phyloP scores from a whole-genome alignment of 2,797 vertebrate species.

The Crocodylus rhombifer region DNA sequence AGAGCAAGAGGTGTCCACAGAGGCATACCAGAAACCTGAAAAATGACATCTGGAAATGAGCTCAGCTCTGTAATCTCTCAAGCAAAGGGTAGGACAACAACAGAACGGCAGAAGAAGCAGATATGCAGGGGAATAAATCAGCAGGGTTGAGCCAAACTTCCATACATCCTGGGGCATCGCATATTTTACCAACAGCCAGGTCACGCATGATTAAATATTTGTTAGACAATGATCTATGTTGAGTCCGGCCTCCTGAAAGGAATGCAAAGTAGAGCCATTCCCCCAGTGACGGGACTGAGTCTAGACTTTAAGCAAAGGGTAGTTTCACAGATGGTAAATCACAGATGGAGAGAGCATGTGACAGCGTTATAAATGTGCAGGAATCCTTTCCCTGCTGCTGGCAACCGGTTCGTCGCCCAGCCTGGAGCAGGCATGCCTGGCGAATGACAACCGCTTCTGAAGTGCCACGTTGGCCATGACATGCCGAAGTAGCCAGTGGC shows the following conservation, averaged over 20 bases:
- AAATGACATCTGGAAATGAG: neutral
- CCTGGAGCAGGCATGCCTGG: fast-evolving
- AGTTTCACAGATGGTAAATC: fast-evolving
- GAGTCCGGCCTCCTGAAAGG: neutral
- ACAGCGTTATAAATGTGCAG: neutral
- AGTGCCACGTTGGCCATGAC: fast-evolving
- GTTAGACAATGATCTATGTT: neutral
- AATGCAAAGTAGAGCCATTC: neutral
- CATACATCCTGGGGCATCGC: fast-evolving
- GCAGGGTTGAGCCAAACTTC: neutral
- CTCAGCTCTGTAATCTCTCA: neutral
- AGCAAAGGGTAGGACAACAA: fast-evolving
- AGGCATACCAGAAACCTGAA: neutral
- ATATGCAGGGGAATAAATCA: neutral
- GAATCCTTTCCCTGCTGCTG: neutral
- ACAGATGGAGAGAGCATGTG: fast-evolving
- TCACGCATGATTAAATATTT: fast-evolving
- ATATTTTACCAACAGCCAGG: fast-evolving
- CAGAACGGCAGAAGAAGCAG: fast-evolving
- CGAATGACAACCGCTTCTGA: fast-evolving
- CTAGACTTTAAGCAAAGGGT: fast-evolving
- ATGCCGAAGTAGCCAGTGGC: neutral
- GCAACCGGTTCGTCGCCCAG: fast-evolving
- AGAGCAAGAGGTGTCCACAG: neutral
- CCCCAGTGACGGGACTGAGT: fast-evolving